These are phyloP conservation scores for Micrastur ruficollis DNA, from an alignment of 2,797 vertebrate genomes.

Conservation along the genomic window DNA sequence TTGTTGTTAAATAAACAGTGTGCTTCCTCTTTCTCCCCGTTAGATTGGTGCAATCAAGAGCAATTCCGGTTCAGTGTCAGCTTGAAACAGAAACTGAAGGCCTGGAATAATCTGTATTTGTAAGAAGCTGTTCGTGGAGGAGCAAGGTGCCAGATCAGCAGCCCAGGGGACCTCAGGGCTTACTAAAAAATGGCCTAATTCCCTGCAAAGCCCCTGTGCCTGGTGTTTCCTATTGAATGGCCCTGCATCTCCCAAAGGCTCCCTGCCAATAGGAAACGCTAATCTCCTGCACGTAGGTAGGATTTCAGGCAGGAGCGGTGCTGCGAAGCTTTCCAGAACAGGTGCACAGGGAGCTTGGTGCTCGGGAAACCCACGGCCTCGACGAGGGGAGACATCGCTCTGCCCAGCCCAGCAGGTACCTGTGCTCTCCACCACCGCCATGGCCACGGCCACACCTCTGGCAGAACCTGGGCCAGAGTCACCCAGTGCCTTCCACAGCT, in stretches of 20 bases:
- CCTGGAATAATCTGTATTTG: constrained; percentile 10
- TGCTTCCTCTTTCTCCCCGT: constrained; percentile 33
- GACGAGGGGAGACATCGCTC: rapidly evolving
- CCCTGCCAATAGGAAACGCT: constrained; percentile 30
- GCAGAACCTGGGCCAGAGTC: background rate
- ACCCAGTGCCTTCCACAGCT: background rate
- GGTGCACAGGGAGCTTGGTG: background rate
- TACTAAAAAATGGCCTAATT: constrained; percentile 39
- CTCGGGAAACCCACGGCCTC: background rate
- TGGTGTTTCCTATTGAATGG: constrained; percentile 23
- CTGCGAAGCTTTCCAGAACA: background rate
- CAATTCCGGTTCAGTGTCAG: background rate
- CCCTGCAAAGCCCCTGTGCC: constrained; percentile 28
- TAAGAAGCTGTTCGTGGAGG: constrained; percentile 1
- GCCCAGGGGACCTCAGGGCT: background rate
- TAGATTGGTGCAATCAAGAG: constrained; percentile 41
- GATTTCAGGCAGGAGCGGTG: background rate
- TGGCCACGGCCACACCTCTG: rapidly evolving
- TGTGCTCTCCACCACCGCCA: background rate
- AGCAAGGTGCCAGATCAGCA: constrained; percentile 35
- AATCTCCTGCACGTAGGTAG: constrained; percentile 28
- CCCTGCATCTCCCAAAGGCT: constrained; percentile 14
- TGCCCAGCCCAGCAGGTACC: background rate
- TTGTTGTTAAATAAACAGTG: constrained; percentile 30
- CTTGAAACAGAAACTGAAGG: constrained; percentile 52